Base-by-base conservation (phyloP, 1,140 invertebrate genomes). In the Forficula auricularia region DNA sequence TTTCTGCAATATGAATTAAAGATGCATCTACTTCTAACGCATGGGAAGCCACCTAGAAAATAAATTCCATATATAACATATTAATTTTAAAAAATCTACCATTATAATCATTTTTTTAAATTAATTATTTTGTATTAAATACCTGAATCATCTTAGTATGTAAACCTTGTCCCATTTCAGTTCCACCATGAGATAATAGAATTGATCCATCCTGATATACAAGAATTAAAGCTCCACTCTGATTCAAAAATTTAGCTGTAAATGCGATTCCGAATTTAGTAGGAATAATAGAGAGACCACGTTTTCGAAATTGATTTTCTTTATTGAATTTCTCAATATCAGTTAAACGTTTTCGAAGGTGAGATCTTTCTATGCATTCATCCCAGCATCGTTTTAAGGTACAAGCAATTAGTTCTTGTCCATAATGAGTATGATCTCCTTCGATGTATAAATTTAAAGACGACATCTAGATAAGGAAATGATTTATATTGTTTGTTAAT, bases 161-260 rank as follows among this genome's bases (percentile, higher is more conserved):
- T 0, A 96, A 61, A 2, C 91, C 92, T 65, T 96, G 91, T 0
- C 92, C 92, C 81, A 96, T 96, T 69, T 97, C 91, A 13, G 80
- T 81, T 13, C 90, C 91, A 33, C 84, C 86, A 57, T 95, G 89
- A 19, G 75, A 76, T n/a, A 97, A 53, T 2, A 96, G 65, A 3
- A 96, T 84, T 0, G 89, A 90, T 1, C 92, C 92, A 65, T 97
- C 92, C 0, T 62, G 68, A 54, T 96, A 96, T 15, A 96, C 69
- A 15, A 87, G 72, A n/a, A 96, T 68, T 14, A 96, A 63, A 3
- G 89, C 85, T 22, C 85, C 90, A 14, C 71, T 75, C 66, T 96
- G 90, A 61, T 96, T 95, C 33, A 96, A 58, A 50, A 82, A 75
- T 40, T 71, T 62, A 6, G 75, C 67, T 1, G 77, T 79, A 55